Conservation (phyloP, 2,113 vertebrate genomes). For the Apteryx owenii region DNA sequence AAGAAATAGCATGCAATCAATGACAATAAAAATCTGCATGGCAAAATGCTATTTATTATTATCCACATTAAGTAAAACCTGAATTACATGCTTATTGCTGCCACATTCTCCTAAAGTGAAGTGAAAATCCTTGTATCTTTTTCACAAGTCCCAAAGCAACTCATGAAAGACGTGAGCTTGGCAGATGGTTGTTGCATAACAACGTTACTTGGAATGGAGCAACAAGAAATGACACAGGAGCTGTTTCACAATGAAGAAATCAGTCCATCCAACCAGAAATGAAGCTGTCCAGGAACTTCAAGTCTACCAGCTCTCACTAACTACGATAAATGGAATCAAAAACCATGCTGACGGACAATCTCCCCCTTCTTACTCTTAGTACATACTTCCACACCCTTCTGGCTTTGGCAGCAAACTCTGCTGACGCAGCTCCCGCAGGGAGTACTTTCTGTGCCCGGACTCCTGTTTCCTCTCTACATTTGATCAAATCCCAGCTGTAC, state of each 20-base stretch:
- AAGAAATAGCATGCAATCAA: not conserved
- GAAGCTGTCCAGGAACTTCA: not conserved
- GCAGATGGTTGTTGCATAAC: not conserved
- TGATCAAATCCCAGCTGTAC: not conserved
- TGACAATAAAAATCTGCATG: not conserved
- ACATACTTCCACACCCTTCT: not conserved
- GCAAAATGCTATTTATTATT: not conserved
- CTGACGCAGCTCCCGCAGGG: not conserved
- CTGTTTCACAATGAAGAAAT: not conserved
- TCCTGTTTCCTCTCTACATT: not conserved
- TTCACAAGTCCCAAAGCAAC: not conserved
- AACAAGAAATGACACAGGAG: not conserved
- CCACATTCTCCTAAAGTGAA: not conserved
- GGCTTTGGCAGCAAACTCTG: not conserved
- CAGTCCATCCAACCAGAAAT: not conserved
- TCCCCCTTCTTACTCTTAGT: not conserved
- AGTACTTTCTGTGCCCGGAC: not conserved
- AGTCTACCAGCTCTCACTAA: not conserved
- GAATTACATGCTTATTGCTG: not conserved
- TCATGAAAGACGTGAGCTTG: not conserved
- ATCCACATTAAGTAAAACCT: not conserved
- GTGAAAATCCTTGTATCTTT: not conserved
- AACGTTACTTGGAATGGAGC: not conserved
- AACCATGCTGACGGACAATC: not conserved
- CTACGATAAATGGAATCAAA: not conserved